Evolutionary conservation across 2,113 vertebrate species (phyloP).

Genomic region (Stictonetta naevosa): DNA sequence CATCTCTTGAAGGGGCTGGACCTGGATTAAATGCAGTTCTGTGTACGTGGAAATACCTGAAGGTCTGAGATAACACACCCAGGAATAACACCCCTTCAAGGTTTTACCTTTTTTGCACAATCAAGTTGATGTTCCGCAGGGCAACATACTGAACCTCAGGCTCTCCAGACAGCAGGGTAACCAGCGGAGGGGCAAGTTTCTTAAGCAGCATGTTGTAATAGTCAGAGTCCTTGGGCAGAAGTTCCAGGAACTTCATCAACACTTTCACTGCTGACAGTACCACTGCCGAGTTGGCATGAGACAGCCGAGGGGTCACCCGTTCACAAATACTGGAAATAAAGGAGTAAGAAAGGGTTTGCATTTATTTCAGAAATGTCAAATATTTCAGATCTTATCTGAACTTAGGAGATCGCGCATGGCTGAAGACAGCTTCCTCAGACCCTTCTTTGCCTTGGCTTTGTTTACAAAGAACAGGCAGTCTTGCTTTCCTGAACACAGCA

Average conservation of each 20-base stretch:
- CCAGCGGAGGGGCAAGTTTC: constrained; percentile 94
- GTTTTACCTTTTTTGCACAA: constrained; percentile 95
- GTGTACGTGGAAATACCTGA: neutral
- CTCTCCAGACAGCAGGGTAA: constrained; percentile 96
- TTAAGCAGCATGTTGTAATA: constrained; percentile 98
- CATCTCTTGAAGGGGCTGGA: neutral
- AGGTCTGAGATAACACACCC: neutral
- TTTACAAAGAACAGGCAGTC: neutral
- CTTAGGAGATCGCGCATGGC: neutral
- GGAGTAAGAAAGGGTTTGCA: neutral
- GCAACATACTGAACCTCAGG: constrained; percentile 98
- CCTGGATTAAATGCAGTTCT: neutral
- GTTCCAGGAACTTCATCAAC: constrained; percentile 98
- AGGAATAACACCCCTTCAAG: neutral
- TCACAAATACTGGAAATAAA: constrained; percentile 89
- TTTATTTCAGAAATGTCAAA: neutral
- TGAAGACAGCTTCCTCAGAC: neutral
- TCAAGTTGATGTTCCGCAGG: constrained; percentile 97
- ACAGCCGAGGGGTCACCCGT: constrained; percentile 95
- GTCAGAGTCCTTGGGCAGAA: constrained; percentile 95
- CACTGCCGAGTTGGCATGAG: constrained; percentile 97
- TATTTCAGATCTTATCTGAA: neutral
- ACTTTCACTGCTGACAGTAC: constrained; percentile 98
- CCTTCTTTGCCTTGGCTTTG: neutral
- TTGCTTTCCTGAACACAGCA: neutral